These are phyloP conservation scores for Casuarius casuarius DNA, from an alignment of 2,113 vertebrate species.

Conservation along the genomic window DNA sequence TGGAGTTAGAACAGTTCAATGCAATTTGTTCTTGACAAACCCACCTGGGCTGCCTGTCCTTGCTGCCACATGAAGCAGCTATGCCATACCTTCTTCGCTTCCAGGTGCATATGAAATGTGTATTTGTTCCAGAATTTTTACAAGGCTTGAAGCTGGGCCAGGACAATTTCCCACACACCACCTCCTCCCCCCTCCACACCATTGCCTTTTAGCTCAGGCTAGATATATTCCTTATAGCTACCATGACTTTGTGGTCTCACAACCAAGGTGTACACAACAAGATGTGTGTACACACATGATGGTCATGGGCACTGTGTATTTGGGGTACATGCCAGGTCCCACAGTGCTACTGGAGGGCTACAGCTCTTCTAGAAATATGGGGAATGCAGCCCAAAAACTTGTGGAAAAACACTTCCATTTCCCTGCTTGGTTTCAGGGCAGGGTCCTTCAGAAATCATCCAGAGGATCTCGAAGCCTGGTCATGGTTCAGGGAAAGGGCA, in stretches of 20 bases:
- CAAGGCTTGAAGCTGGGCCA: background rate
- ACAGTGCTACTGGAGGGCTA: background rate
- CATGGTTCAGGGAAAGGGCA: background rate
- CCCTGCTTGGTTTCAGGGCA: background rate
- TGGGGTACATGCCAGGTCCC: background rate
- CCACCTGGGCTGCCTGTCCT: background rate
- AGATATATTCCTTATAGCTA: background rate
- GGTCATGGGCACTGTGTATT: background rate
- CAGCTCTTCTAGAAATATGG: background rate
- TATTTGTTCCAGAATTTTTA: background rate
- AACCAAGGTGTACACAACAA: background rate
- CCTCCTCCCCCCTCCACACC: background rate
- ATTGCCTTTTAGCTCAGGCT: background rate
- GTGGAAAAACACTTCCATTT: background rate
- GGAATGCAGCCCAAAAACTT: background rate
- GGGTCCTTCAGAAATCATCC: background rate
- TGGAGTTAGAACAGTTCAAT: constrained; percentile 35
- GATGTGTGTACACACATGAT: background rate
- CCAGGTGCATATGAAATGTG: background rate
- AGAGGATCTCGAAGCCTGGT: background rate
- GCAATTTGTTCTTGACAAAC: constrained; percentile 43
- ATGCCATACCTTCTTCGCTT: background rate
- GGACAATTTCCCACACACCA: background rate
- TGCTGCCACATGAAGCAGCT: background rate
- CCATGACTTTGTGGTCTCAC: background rate